Conservation (phyloP, 2,113 vertebrate genomes). For the Cyanoliseus patagonus region DNA sequence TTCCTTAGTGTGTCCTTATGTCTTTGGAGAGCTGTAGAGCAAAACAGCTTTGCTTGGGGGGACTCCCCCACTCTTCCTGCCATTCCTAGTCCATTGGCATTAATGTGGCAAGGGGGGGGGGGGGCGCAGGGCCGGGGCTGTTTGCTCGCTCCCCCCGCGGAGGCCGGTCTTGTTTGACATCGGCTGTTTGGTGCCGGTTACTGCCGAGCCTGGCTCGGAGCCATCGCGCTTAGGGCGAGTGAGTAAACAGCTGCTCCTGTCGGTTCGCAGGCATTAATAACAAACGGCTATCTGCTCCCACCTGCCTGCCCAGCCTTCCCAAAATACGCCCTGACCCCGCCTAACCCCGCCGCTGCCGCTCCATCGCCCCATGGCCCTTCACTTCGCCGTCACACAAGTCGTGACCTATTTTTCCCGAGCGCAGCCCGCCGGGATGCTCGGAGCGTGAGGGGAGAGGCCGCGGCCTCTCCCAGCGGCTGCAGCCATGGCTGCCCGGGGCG, state of each 20-base stretch:
- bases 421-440: background rate
- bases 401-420: background rate
- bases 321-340: background rate
- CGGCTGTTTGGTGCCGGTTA: background rate
- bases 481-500: background rate
- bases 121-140: background rate
- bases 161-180: background rate
- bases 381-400: background rate
- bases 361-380: background rate
- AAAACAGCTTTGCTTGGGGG: background rate
- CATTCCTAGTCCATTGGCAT: background rate
- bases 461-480: background rate
- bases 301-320: background rate
- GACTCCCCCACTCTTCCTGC: rapidly evolving
- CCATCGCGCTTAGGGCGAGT: background rate
- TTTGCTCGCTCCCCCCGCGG: background rate
- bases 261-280: background rate
- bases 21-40: background rate
- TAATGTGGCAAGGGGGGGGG: background rate
- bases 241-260: conserved; percentile 24
- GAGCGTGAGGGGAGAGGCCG: background rate
- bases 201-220: background rate
- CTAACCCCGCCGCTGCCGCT: background rate
- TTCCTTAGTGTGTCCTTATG: background rate
- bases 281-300: background rate